Evolutionary conservation across 2,888 invertebrate species (phyloP), one percentile per base, ranked within the genome.

Genomic region (Harpalus rubripes): DNA sequence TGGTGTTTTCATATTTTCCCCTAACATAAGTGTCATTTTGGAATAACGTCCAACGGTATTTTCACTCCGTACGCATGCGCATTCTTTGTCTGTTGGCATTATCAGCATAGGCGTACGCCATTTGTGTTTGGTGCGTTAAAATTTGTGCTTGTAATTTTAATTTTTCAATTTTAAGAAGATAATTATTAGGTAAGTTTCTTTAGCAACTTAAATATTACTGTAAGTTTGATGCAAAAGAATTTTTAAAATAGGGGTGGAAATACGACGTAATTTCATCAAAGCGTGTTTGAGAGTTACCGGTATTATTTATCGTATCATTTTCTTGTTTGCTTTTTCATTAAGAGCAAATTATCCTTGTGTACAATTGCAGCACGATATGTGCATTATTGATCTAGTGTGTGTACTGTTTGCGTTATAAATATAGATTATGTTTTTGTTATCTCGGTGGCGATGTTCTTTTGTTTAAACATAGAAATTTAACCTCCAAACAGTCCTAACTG

Each of bases 71-170:
- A 56, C 82, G 84, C 84, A 39, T 76, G 84, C 84, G 84, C 59
- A 39, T 65, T 84, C 52, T 44, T 41, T 65, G 39, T 56, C 84
- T 61, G 61, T 78, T 78, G 78, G 84, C 84, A 63, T 84, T 84
- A 78, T 84, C 84, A 84, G 84, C 84, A 84, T 78, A 84, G 84
- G 84, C 84, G 84, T 84, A 78, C 84, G 84, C 84, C 84, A 84
- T 84, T 84, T 52, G 84, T 84, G 84, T 84, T 84, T 84, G 84
- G 84, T 84, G 84, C 78, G 84, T 84, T 84, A 78, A 78, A 74
- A 61, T 78, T 84, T 61, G 84, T 84, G 84, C 84, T 84, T 84
- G 84, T 84, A 84, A 84, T 84, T 78, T 84, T 84, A 76, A 78
- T 84, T 84, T 84, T 15, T 26, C 39, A 26, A 41, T 78, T 84